Percentiles rank a stretch among this genome's conserved stretches.
Conservation (phyloP, 1,140 invertebrate species). For the Bombus superbus region DNA sequence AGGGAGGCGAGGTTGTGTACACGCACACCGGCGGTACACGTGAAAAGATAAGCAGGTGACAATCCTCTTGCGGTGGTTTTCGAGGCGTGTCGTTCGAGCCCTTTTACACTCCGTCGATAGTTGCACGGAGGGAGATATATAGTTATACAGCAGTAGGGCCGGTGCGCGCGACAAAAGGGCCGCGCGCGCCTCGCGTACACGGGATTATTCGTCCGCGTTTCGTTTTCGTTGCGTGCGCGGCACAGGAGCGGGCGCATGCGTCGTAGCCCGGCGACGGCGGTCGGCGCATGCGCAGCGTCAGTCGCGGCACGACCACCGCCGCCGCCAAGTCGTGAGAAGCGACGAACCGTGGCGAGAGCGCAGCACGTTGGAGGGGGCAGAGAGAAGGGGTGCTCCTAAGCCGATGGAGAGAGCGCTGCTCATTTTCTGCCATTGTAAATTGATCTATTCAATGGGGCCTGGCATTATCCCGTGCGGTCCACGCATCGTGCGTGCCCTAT, state of each 20-base stretch:
- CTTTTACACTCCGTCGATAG: conserved; percentile 44
- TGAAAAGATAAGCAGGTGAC: conserved; percentile 79
- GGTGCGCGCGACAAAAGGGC: conserved; percentile 72
- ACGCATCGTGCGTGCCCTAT: conserved; percentile 61
- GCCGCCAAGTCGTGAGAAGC: conserved; percentile 59
- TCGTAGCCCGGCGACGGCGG: not conserved
- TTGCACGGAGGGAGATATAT: conserved; percentile 64
- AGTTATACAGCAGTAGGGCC: conserved; percentile 55
- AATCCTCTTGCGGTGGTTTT: conserved; percentile 80
- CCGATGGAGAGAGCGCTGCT: conserved; percentile 68
- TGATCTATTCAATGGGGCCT: conserved; percentile 80
- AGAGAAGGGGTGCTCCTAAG: conserved; percentile 28
- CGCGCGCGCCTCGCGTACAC: conserved; percentile 68
- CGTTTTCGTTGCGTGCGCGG: conserved; percentile 61
- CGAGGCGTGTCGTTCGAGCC: conserved; percentile 70
- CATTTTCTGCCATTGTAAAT: conserved; percentile 81
- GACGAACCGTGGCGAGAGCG: conserved; percentile 50
- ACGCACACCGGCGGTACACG: conserved; percentile 41
- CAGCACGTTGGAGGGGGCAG: conserved; percentile 20
- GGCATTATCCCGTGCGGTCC: conserved; percentile 72
- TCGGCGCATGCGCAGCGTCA: conserved; percentile 51
- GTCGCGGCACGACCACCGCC: conserved; percentile 49
- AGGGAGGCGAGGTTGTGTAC: conserved; percentile 44
- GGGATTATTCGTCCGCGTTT: conserved; percentile 74
- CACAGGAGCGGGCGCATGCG: conserved; percentile 40